Conservation (phyloP, 1,140 invertebrate species). For the Lasaia peninsularis region DNA sequence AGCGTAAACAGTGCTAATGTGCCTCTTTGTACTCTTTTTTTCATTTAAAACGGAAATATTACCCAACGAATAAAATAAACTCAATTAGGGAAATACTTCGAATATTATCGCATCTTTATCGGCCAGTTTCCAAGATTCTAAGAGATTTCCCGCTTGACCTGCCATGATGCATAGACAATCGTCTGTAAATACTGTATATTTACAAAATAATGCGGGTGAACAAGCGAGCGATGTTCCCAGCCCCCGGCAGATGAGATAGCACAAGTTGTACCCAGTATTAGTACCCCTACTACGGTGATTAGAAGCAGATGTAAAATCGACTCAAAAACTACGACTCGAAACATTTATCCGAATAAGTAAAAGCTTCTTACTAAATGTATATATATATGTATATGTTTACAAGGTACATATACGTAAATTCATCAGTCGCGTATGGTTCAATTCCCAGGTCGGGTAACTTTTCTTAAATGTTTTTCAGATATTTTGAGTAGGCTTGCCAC, state of each 20-base stretch:
- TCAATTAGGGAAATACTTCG: constrained; percentile 8
- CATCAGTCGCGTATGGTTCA: too few relatives aligned
- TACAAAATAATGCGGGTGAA: constrained; percentile 34
- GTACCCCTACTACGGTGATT: constrained; percentile 16
- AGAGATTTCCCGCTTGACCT: constrained; percentile 5
- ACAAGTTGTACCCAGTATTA: constrained; percentile 20
- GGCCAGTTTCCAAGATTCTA: constrained; percentile 5
- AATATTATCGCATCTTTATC: constrained; percentile 10
- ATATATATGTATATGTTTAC: too few relatives aligned
- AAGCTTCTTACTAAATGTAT: too few relatives aligned
- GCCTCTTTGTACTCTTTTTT: too few relatives aligned
- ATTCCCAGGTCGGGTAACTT: too few relatives aligned
- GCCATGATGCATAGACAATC: constrained; percentile 27
- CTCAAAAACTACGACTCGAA: not conserved
- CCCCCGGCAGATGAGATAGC: constrained; percentile 38
- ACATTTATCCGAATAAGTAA: too few relatives aligned
- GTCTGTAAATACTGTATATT: constrained; percentile 29
- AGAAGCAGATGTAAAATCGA: too few relatives aligned
- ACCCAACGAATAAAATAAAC: not conserved
- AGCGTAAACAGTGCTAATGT: too few relatives aligned
- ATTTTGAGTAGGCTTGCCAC: too few relatives aligned
- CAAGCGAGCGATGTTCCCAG: constrained; percentile 33
- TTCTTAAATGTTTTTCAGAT: too few relatives aligned
- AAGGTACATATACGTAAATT: too few relatives aligned
- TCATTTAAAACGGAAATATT: too few relatives aligned